Percentiles rank a stretch among this genome's conserved stretches.
These are phyloP conservation scores for Archocentrus centrarchus DNA, from an alignment of 2,113 vertebrate species.

Conservation along the genomic window DNA sequence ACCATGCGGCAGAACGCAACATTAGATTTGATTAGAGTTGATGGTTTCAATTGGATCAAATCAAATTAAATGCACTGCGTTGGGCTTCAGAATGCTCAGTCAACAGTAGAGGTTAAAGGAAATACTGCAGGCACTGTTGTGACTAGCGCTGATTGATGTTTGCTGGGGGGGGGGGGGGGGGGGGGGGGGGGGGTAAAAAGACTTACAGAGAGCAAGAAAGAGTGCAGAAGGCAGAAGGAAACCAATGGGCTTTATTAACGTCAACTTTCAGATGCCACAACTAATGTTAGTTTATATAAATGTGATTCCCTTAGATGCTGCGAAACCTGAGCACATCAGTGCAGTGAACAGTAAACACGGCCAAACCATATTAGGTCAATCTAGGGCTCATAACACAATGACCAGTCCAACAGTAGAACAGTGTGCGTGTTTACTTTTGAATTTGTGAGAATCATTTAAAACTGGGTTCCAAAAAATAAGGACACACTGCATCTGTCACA, in stretches of 20 bases:
- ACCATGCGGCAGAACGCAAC: slow-evolving; percentile 36
- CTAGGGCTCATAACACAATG: neutral
- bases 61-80: slow-evolving; percentile 55
- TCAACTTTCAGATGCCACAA: slow-evolving; percentile 6
- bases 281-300: slow-evolving; percentile 11
- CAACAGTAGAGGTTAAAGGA: slow-evolving; percentile 55
- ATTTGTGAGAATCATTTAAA: slow-evolving; percentile 18
- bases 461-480: slow-evolving; percentile 12
- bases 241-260: slow-evolving; percentile 2
- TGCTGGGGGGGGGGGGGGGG: neutral
- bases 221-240: slow-evolving; percentile 1
- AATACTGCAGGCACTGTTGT: slow-evolving; percentile 52
- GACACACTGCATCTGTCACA: slow-evolving; percentile 28
- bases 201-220: slow-evolving; percentile 2
- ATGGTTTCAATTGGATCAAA: slow-evolving; percentile 69
- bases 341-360: slow-evolving; percentile 30
- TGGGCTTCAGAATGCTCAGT: slow-evolving; percentile 59
- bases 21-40: slow-evolving; percentile 61
- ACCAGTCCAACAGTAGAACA: neutral
- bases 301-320: neutral
- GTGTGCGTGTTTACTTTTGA: neutral
- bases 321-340: slow-evolving; percentile 26
- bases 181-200: neutral
- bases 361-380: slow-evolving; percentile 26
- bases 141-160: slow-evolving; percentile 54